Conservation (phyloP, 2,888 invertebrate genomes). For the Eumacrocentrus americanus region DNA sequence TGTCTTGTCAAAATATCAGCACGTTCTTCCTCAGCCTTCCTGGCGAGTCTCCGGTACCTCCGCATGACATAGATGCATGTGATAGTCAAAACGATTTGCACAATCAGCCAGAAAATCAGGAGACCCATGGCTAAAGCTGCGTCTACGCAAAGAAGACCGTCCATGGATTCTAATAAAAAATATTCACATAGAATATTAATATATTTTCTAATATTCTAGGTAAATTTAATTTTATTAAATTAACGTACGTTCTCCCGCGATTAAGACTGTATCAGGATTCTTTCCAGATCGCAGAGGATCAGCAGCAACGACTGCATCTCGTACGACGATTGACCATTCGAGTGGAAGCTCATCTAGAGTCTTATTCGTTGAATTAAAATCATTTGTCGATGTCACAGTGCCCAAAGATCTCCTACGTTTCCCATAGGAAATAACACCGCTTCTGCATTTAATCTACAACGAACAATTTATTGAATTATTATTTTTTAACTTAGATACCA, state of each 20-base stretch:
- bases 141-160: constrained; percentile 68
- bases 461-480: not conserved
- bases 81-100: constrained; percentile 66
- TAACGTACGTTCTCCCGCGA: constrained; percentile 65
- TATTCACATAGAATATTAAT: not conserved
- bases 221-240: constrained; percentile 3
- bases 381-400: constrained; percentile 9
- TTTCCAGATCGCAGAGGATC: constrained; percentile 72
- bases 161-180: constrained; percentile 44
- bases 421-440: constrained; percentile 41
- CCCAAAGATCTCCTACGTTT: constrained; percentile 38
- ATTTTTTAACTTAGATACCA: constrained; percentile 32
- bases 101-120: constrained; percentile 68
- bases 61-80: constrained; percentile 65
- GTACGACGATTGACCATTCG: constrained; percentile 67
- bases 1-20: constrained; percentile 55
- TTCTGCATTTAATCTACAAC: not conserved
- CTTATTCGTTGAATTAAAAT: constrained; percentile 36
- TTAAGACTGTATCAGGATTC: constrained; percentile 62
- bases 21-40: constrained; percentile 53
- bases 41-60: constrained; percentile 60
- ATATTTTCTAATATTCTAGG: not conserved
- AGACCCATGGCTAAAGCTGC: constrained; percentile 71
- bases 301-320: constrained; percentile 66
- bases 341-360: constrained; percentile 63